Conservation (phyloP, 2,797 vertebrate genomes). For the Sardinella longiceps region DNA sequence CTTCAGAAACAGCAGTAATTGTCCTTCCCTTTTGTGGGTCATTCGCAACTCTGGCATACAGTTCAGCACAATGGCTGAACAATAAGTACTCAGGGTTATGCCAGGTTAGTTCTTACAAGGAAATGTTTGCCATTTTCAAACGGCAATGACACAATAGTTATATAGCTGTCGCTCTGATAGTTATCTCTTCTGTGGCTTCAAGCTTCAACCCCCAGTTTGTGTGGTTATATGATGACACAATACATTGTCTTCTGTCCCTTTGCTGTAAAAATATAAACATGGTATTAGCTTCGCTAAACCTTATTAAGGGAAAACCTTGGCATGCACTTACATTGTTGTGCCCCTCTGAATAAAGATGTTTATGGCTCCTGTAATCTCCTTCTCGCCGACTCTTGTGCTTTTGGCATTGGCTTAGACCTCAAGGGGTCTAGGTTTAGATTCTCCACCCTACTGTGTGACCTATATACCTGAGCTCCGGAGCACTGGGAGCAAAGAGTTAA, state of each 20-base stretch:
- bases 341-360: slow-evolving; percentile 8
- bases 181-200: neutral
- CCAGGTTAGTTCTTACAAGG: neutral
- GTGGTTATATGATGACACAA: neutral
- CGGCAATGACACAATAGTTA: neutral
- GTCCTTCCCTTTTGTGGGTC: neutral
- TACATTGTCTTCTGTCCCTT: neutral
- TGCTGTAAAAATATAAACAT: neutral
- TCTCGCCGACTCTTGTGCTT: neutral
- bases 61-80: neutral
- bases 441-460: slow-evolving; percentile 14
- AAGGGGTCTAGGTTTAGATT: slow-evolving; percentile 10
- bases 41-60: neutral
- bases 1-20: neutral
- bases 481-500: neutral
- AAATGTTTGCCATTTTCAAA: neutral
- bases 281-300: neutral
- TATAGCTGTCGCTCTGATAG: neutral
- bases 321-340: neutral
- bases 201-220: neutral
- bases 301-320: neutral
- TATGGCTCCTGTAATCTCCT: neutral
- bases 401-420: neutral
- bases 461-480: neutral
- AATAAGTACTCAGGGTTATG: neutral